Evolutionary conservation across 2,797 vertebrate genomes (phyloP).

Genomic region (Intellagama lesueurii): DNA sequence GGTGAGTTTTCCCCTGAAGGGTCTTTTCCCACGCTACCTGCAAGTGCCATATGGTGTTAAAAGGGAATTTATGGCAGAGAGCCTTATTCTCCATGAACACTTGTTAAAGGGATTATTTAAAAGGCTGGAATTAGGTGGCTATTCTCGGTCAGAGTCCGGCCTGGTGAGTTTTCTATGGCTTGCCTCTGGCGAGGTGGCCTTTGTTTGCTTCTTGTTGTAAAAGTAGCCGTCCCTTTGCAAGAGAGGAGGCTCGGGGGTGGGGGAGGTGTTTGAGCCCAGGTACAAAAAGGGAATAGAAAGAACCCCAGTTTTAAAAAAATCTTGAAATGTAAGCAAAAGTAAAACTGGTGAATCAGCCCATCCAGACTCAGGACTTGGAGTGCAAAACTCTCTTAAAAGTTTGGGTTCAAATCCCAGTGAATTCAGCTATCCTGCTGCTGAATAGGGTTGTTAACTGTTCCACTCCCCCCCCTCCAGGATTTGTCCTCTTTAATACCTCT

Average conservation of each 20-base stretch:
- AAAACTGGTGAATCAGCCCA: not conserved
- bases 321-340: not conserved
- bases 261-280: no score
- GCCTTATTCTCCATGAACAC: not conserved
- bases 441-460: no score
- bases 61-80: not conserved
- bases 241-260: no score
- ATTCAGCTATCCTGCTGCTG: no score
- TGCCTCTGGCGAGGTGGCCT: not conserved
- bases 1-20: not conserved
- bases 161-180: no score
- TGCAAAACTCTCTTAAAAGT: not conserved
- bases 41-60: not conserved
- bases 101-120: not conserved
- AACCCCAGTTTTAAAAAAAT: no score
- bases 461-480: no score
- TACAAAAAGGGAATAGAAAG: no score
- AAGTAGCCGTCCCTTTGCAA: not conserved
- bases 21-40: not conserved
- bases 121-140: not conserved
- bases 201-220: no score
- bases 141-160: not conserved
- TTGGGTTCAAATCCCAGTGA: no score
- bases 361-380: not conserved
- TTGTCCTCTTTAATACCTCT: no score